phyloP scores from a whole-genome alignment of 2,113 vertebrate species.

The Ameiurus melas region DNA sequence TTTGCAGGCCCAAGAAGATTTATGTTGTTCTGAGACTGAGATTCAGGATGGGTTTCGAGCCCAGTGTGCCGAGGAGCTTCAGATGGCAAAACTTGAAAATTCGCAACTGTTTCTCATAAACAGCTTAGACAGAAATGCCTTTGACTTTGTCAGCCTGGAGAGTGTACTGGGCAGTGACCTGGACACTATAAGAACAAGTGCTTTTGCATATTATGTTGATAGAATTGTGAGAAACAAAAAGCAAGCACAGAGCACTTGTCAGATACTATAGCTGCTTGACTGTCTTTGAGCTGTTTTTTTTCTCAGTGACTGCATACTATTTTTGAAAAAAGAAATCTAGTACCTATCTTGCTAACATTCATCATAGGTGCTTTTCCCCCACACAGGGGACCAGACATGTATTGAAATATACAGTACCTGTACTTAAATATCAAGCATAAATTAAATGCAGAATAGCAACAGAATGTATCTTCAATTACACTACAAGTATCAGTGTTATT shows the following conservation, averaged over 20 bases:
- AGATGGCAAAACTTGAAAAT: not conserved
- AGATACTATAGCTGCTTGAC: slow-evolving; percentile 3
- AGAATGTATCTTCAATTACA: not conserved
- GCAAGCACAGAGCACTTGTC: slow-evolving; percentile 5
- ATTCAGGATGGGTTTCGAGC: slow-evolving; percentile 45
- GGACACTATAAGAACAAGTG: slow-evolving; percentile 40
- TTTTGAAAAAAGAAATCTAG: not conserved
- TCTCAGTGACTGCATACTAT: not conserved
- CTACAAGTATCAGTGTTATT: not conserved
- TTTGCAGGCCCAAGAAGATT: slow-evolving; percentile 34
- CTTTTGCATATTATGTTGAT: slow-evolving; percentile 44
- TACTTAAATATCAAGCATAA: not conserved
- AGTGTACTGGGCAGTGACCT: slow-evolving; percentile 40
- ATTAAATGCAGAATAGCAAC: not conserved
- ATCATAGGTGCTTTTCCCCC: not conserved
- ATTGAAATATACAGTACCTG: not conserved
- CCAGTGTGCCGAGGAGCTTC: slow-evolving; percentile 35
- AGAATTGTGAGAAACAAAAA: slow-evolving; percentile 7
- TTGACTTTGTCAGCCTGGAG: slow-evolving; percentile 49
- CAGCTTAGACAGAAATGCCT: slow-evolving; percentile 26
- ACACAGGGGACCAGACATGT: not conserved
- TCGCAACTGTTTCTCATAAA: slow-evolving; percentile 49
- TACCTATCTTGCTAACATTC: not conserved
- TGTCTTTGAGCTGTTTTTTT: not conserved
- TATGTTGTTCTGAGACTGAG: slow-evolving; percentile 34